Conservation (phyloP, 2,113 vertebrate genomes). For the Spilogale gracilis region DNA sequence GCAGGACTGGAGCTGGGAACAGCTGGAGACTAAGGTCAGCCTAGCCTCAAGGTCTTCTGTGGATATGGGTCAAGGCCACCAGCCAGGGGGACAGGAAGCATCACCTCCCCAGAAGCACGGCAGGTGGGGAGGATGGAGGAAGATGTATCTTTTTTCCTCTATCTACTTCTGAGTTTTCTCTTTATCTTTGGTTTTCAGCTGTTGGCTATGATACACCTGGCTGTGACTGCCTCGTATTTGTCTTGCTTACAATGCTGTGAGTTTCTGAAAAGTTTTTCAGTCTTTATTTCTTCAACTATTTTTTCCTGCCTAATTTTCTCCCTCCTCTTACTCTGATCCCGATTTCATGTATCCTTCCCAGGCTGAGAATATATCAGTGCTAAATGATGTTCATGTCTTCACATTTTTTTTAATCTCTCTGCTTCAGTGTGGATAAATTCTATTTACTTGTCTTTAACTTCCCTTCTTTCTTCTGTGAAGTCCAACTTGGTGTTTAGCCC, state of each 20-base stretch:
- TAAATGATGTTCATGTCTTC: not conserved
- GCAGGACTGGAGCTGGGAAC: not conserved
- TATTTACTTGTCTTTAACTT: conserved; percentile 6
- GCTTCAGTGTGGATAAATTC: not conserved
- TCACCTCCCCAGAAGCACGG: not conserved
- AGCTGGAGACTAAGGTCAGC: not conserved
- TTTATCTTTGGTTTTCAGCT: not conserved
- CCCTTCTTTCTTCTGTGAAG: not conserved
- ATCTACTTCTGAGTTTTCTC: not conserved
- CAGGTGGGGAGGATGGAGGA: too few species aligned
- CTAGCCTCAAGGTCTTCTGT: not conserved
- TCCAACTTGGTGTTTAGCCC: not conserved
- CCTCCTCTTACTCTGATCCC: not conserved
- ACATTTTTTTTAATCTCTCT: not conserved
- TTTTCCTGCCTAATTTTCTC: not conserved
- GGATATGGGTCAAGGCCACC: not conserved
- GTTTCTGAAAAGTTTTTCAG: not conserved
- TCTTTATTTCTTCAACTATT: conserved; percentile 8
- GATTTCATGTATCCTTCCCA: not conserved
- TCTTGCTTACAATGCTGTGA: not conserved
- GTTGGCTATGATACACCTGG: not conserved
- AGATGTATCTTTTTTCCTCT: not conserved
- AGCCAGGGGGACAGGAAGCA: not conserved
- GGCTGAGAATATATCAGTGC: not conserved
- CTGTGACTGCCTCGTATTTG: not conserved